Conservation (phyloP, 2,797 vertebrate genomes). For the Tapirus indicus region DNA sequence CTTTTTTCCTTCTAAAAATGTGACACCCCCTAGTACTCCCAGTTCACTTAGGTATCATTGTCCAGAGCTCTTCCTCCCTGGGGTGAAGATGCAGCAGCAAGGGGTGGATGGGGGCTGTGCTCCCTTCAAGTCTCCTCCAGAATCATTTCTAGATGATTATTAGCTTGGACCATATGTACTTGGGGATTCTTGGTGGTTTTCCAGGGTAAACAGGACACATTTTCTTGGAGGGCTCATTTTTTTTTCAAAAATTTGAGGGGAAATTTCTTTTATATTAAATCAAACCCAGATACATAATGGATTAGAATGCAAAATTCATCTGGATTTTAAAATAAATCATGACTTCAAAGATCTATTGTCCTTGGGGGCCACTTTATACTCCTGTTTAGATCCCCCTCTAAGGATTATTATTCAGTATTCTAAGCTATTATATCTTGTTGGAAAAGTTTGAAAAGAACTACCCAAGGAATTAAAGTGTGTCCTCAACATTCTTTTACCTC, state of each 20-base stretch:
- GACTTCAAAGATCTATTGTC: conserved; percentile 35
- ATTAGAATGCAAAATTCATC: conserved; percentile 7
- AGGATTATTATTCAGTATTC: background rate
- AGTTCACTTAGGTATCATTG: background rate
- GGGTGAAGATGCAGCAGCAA: background rate
- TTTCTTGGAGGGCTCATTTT: background rate
- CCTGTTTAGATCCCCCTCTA: background rate
- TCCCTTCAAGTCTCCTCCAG: background rate
- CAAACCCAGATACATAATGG: conserved; percentile 2
- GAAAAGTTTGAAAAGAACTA: conserved; percentile 60
- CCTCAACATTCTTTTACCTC: conserved; percentile 32
- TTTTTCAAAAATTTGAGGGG: background rate
- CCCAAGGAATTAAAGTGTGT: background rate
- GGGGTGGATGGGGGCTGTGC: background rate
- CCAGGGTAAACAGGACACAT: conserved; percentile 34
- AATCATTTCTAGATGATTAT: conserved; percentile 29
- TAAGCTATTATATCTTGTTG: conserved; percentile 20
- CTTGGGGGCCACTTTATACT: background rate
- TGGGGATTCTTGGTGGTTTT: conserved; percentile 47
- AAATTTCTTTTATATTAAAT: conserved; percentile 52
- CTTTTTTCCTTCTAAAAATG: background rate
- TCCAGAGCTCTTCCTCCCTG: background rate
- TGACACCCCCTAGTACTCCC: background rate
- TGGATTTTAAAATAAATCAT: conserved; percentile 37
- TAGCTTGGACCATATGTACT: background rate